Conservation (phyloP, 2,888 invertebrate genomes). For the Eilema griseolum region DNA sequence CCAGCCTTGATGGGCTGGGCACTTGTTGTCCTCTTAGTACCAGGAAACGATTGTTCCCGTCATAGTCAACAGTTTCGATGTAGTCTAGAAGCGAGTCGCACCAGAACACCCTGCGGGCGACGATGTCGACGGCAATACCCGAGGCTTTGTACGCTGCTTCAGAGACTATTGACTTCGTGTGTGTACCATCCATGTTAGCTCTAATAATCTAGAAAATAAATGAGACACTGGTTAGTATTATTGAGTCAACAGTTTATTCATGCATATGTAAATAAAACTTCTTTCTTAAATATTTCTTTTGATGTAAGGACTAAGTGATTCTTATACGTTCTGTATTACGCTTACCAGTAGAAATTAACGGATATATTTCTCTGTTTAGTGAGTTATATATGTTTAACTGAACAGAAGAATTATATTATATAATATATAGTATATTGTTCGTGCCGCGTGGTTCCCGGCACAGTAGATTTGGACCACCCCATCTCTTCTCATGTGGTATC, state of each 20-base stretch:
- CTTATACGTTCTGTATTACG: too few relatives aligned
- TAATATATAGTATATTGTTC: too few relatives aligned
- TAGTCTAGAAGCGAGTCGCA: constrained; percentile 98
- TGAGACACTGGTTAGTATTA: not conserved
- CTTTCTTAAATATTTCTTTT: too few relatives aligned
- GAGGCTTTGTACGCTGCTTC: constrained; percentile 98
- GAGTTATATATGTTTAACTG: too few relatives aligned
- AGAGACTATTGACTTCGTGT: constrained; percentile 93
- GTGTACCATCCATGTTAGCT: constrained; percentile 98
- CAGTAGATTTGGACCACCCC: too few relatives aligned
- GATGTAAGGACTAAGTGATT: too few relatives aligned
- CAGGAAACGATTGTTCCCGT: constrained; percentile 93
- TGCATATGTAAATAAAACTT: not conserved
- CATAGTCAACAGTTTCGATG: constrained; percentile 98
- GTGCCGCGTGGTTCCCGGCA: too few relatives aligned
- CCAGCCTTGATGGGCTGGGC: constrained; percentile 94
- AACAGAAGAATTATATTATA: too few relatives aligned
- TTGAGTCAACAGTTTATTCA: not conserved
- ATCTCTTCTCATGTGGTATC: too few relatives aligned
- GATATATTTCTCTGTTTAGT: too few relatives aligned
- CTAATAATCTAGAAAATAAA: constrained; percentile 87
- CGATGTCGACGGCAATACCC: constrained; percentile 96
- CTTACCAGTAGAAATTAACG: too few relatives aligned
- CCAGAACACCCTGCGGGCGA: constrained; percentile 97
- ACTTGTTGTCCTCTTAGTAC: constrained; percentile 94